These are phyloP conservation scores for Umimayanthus chanpuru DNA, from an alignment of 92 coral and sea anemone species.

Conservation along the genomic window DNA sequence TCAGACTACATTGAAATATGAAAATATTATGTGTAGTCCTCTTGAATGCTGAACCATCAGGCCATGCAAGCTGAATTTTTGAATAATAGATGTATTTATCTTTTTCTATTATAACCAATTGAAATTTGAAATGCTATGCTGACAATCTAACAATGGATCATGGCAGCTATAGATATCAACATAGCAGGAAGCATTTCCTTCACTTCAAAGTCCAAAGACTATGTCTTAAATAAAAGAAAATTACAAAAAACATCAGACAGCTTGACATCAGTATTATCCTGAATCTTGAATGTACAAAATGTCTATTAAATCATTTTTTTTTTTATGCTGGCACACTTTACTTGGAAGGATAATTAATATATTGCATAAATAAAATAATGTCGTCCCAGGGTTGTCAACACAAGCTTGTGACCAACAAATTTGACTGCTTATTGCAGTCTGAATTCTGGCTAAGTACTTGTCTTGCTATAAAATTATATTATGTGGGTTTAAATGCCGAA, in stretches of 20 bases:
- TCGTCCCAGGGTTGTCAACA: too few relatives aligned
- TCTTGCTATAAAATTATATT: too few relatives aligned
- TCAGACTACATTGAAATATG: background rate
- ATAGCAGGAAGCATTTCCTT: background rate
- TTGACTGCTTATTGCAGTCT: too few relatives aligned
- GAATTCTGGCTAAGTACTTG: too few relatives aligned
- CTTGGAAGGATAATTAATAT: too few relatives aligned
- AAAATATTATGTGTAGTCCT: background rate
- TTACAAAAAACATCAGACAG: too few relatives aligned
- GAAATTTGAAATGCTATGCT: slow-evolving; percentile 12
- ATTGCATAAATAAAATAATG: too few relatives aligned
- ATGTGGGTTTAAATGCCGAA: too few relatives aligned
- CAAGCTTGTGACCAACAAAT: too few relatives aligned
- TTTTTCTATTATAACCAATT: background rate
- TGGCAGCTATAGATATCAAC: background rate
- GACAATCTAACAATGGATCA: slow-evolving; percentile 18
- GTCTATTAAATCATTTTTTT: background rate
- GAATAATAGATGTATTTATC: slow-evolving; percentile 4
- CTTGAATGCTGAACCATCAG: background rate
- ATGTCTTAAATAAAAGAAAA: background rate
- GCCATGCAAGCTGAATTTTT: background rate
- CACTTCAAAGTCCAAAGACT: background rate
- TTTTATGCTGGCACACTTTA: too few relatives aligned
- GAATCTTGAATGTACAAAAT: too few relatives aligned
- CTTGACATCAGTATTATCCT: too few relatives aligned